Conservation (phyloP, 1,140 invertebrate species). For the Conus betulinus region DNA sequence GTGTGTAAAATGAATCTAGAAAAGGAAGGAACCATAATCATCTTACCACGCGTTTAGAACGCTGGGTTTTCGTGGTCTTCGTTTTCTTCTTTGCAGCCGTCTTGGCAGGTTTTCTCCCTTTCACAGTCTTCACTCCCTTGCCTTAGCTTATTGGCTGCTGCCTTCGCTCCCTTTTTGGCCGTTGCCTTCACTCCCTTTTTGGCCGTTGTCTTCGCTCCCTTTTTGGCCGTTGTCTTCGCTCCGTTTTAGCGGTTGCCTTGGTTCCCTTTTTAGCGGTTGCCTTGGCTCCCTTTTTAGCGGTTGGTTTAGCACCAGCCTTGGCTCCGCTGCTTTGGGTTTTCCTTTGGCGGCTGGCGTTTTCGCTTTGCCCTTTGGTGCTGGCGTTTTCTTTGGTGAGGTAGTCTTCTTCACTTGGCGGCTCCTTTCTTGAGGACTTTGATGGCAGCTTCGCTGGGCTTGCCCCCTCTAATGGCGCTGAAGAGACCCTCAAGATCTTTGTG, state of each 20-base stretch:
- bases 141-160: conserved; percentile 18
- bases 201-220: neutral
- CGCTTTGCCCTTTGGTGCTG: conserved; percentile 5
- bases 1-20: no score
- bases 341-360: neutral
- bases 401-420: neutral
- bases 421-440: neutral
- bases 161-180: neutral
- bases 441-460: neutral
- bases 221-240: neutral
- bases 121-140: conserved; percentile 24
- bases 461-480: conserved; percentile 40
- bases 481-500: conserved; percentile 51
- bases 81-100: neutral
- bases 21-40: no score
- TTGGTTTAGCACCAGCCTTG: neutral
- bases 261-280: neutral
- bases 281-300: neutral
- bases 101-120: conserved; percentile 23
- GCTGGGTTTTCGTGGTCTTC: neutral
- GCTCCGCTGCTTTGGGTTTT: neutral
- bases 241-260: neutral
- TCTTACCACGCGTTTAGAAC: neutral
- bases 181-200: neutral
- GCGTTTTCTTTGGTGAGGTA: neutral